A percentile compares a stretch with the other conserved stretches of the same genome.
Conservation (phyloP, 2,888 invertebrate genomes). For the Patella pellucida region DNA sequence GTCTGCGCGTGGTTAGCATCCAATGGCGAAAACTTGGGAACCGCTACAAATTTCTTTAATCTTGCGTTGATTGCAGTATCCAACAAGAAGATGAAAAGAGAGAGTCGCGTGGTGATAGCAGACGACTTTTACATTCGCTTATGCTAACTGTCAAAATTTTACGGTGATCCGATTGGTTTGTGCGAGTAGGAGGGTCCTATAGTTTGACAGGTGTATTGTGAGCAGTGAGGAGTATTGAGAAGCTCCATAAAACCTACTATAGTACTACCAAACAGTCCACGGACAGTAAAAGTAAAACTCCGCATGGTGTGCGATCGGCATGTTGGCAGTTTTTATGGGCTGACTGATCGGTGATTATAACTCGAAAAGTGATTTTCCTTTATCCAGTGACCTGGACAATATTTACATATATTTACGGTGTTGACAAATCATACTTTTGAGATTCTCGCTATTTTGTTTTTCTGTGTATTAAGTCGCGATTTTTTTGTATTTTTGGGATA, state of each 20-base stretch:
- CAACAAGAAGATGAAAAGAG: not conserved
- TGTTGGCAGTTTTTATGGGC: not conserved
- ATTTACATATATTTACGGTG: not conserved
- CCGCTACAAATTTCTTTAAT: not conserved
- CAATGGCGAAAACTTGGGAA: too few species aligned
- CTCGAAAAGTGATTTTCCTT: not conserved
- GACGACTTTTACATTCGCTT: not conserved
- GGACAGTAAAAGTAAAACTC: not conserved
- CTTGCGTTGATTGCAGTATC: not conserved
- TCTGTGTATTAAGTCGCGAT: not conserved
- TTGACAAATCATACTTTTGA: not conserved
- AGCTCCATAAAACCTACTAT: not conserved
- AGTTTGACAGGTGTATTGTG: not conserved
- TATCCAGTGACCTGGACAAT: not conserved
- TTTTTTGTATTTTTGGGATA: too few species aligned
- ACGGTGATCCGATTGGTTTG: slow-evolving; percentile 5
- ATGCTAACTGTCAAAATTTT: slow-evolving; percentile 8
- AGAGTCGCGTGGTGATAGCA: not conserved
- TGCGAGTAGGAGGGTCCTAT: not conserved
- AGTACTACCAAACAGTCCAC: not conserved
- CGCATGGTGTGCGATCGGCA: not conserved
- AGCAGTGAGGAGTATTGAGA: not conserved
- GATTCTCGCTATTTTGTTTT: not conserved
- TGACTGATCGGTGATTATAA: not conserved
- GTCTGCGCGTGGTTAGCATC: too few species aligned